phyloP scores from a whole-genome alignment of 1,140 invertebrate genomes.

The Lasioglossum baleicum region DNA sequence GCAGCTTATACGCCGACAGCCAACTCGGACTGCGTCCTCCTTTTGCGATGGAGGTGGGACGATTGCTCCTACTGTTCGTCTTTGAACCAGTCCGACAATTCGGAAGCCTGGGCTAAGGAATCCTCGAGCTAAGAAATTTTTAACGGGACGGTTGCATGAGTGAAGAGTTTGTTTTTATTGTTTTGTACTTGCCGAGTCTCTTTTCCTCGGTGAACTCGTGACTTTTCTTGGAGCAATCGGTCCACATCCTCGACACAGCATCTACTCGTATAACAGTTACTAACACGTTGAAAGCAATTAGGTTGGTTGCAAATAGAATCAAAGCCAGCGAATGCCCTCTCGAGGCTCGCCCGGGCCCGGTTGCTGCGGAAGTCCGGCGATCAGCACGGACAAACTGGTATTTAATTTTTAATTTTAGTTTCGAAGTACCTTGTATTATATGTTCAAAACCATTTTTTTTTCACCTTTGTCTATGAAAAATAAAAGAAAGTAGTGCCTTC shows the following conservation, averaged over 20 bases:
- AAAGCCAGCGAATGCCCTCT: not conserved
- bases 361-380: not conserved
- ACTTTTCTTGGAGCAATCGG: no score
- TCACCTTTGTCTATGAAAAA: conserved; percentile 4
- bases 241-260: no score
- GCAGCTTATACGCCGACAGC: conserved; percentile 21
- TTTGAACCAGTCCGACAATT: not conserved
- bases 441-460: not conserved
- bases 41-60: not conserved
- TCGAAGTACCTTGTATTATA: not conserved
- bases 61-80: not conserved
- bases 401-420: conserved; percentile 2
- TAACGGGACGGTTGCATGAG: no score
- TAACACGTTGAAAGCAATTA: no score
- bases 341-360: not conserved
- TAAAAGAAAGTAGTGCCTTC: conserved; percentile 3
- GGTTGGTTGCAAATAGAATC: conserved; percentile 7
- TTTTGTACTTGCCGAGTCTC: no score
- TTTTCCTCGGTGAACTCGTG: no score
- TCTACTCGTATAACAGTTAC: no score
- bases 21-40: not conserved
- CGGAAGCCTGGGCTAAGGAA: no score
- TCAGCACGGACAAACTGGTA: not conserved
- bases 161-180: no score
- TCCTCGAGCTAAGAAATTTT: no score